Evolutionary conservation across 2,113 vertebrate genomes (phyloP).

Genomic region (Glaucidium brasilianum): DNA sequence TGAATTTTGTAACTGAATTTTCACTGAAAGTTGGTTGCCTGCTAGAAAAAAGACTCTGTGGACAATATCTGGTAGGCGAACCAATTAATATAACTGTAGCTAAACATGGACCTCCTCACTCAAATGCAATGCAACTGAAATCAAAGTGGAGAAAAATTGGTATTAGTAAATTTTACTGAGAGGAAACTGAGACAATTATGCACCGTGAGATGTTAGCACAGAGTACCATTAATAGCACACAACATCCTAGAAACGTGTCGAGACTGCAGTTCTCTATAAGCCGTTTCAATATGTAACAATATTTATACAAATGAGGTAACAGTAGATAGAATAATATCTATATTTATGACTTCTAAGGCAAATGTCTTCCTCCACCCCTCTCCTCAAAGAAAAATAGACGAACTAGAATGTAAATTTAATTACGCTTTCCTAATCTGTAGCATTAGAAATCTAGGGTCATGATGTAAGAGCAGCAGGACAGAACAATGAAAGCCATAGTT

Average conservation of each 20-base stretch:
- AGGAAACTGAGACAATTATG: neutral
- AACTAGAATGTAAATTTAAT: neutral
- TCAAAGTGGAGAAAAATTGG: neutral
- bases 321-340: neutral
- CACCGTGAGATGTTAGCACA: neutral
- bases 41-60: neutral
- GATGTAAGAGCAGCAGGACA: neutral
- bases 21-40: neutral
- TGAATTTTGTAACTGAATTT: neutral
- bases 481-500: neutral
- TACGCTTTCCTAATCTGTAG: neutral
- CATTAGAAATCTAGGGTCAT: neutral
- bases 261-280: neutral
- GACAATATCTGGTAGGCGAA: neutral
- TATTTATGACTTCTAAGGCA: neutral
- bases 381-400: neutral
- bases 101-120: neutral
- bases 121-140: neutral
- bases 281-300: neutral
- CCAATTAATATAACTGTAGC: neutral
- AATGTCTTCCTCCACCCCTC: neutral
- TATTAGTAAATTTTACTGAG: neutral
- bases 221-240: neutral
- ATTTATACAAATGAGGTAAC: neutral
- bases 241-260: neutral